phyloP scores from a whole-genome alignment of 2,888 invertebrate species.

The Andrena bicolor region DNA sequence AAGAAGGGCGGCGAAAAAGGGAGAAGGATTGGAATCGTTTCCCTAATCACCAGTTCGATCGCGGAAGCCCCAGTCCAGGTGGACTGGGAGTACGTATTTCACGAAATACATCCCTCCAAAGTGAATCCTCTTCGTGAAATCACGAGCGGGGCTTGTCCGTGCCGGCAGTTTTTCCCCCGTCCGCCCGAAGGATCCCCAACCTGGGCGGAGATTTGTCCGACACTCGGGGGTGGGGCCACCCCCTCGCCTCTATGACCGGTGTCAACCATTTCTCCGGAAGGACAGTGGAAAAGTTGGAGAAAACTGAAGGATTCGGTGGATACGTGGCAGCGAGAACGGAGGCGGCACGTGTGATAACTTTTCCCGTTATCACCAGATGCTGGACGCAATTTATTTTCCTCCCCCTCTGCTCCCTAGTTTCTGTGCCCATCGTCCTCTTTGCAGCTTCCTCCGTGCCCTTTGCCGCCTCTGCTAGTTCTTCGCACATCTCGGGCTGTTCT shows the following conservation, averaged over 20 bases:
- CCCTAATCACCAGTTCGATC: slow-evolving; percentile 9
- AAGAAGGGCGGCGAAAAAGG: not conserved
- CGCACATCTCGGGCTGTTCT: no score
- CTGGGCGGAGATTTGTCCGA: slow-evolving; percentile 54
- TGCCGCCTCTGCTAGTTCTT: no score
- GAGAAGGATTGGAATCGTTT: slow-evolving; percentile 6
- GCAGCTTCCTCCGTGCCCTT: not conserved
- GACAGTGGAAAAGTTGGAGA: slow-evolving; percentile 56
- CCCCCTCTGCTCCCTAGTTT: slow-evolving; percentile 19
- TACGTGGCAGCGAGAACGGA: slow-evolving; percentile 47
- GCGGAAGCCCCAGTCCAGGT: not conserved
- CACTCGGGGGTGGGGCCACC: slow-evolving; percentile 23
- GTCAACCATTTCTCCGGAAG: slow-evolving; percentile 64
- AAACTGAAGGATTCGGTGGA: slow-evolving; percentile 48
- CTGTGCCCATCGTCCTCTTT: slow-evolving; percentile 2
- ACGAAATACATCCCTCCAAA: slow-evolving; percentile 9
- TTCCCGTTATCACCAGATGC: slow-evolving; percentile 76
- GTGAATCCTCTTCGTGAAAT: slow-evolving; percentile 35
- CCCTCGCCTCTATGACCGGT: slow-evolving; percentile 45
- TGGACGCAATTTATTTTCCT: slow-evolving; percentile 68
- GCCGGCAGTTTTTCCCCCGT: slow-evolving; percentile 5
- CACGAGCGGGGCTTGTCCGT: not conserved
- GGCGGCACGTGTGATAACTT: slow-evolving; percentile 71
- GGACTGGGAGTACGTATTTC: not conserved
- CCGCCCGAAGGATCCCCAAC: slow-evolving; percentile 15